Evolutionary conservation across 2,113 vertebrate genomes (phyloP), one percentile per base, ranked within the genome.

Genomic region (Pluvianellus socialis): DNA sequence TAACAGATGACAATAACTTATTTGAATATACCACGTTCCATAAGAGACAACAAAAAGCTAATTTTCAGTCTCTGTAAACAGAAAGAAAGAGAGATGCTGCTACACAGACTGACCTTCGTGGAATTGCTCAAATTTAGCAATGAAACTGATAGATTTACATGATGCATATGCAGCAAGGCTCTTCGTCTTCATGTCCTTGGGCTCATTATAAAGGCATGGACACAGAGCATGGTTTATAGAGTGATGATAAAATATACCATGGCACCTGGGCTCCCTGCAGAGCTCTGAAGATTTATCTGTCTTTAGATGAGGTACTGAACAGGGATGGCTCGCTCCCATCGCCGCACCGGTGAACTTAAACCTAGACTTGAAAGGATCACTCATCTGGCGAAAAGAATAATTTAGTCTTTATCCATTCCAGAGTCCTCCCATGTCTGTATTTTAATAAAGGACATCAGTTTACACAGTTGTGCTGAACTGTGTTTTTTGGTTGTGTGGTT

Each of bases 181-280:
- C 91, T 96, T 84, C 6, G 1, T 97, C 94, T 97, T 97, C 92
- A 52, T 95, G 94, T 96, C 94, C 96, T 96, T 96, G 93, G 92
- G 92, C 90, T 97, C 95, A 96, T 97, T 97, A 98, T 96, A 96
- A 95, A 98, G 93, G 95, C 94, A 96, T 94, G 94, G 96, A 97
- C 9, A 15, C 88, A 94, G 79, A 91, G 73, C 90, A 92, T 96
- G 88, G 94, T 97, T 97, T 98, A 96, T 96, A 97, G 94, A 96
- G 93, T 93, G 92, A 97, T 96, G 97, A 97, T 97, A 98, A 97
- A 97, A 97, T 96, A 95, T 58, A 97, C 92, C 90, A 91, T 95
- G 96, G 95, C 95, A 97, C 97, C 92, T 96, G 94, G 94, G 79
- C 76, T 98, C 90, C 96, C 95, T 96, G 94, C 90, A 92, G 96